These are phyloP conservation scores for Marmota monax DNA, from an alignment of 2,113 vertebrate genomes.

Conservation along the genomic window DNA sequence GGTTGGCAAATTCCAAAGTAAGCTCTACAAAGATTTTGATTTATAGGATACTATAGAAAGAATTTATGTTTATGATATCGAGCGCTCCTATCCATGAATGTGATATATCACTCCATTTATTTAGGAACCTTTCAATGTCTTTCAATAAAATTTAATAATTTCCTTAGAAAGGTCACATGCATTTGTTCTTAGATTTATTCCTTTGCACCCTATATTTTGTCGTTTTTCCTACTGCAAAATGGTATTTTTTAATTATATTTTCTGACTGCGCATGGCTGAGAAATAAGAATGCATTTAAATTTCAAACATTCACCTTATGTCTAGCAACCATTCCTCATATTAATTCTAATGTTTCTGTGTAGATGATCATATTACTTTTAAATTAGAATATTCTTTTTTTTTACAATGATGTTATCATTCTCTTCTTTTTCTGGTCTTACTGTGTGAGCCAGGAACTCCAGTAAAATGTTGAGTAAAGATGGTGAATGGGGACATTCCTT, in stretches of 20 bases:
- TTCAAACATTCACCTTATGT: background rate
- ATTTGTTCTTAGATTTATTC: conserved; percentile 58
- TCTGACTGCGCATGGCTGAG: background rate
- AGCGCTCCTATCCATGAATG: background rate
- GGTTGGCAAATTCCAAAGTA: background rate
- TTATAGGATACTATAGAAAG: conserved; percentile 22
- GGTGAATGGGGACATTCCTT: background rate
- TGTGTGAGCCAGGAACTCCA: background rate
- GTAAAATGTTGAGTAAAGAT: background rate
- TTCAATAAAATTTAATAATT: conserved; percentile 46
- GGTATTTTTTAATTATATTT: conserved; percentile 33
- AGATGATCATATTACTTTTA: background rate
- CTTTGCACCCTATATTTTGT: background rate
- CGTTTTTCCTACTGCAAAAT: background rate
- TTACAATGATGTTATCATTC: background rate
- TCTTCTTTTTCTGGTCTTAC: background rate
- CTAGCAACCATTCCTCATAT: background rate
- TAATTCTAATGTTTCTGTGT: background rate
- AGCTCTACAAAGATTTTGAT: conserved; percentile 40
- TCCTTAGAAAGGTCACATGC: conserved; percentile 57
- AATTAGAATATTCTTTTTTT: background rate
- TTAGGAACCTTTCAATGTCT: background rate
- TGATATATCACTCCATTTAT: conserved; percentile 9
- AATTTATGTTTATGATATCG: conserved; percentile 22
- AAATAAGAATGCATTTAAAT: background rate